Conservation (phyloP, 35 echinoderm and acorn worm genomes). For the Holothuria glaberrima region DNA sequence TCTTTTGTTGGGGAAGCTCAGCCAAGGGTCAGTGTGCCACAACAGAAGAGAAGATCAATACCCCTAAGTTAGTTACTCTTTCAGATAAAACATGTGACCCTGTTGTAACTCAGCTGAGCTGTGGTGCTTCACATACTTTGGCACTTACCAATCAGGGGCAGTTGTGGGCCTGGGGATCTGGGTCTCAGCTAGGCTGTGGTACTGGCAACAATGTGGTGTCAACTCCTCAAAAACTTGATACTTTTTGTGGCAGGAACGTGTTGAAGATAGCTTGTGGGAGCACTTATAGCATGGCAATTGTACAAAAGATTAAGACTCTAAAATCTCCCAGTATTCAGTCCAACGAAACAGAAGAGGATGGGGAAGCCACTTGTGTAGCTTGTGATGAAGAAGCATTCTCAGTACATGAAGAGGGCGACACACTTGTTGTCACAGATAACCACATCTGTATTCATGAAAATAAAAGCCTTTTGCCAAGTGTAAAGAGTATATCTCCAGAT, state of each 20-base stretch:
- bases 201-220: slow-evolving; percentile 75
- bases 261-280: slow-evolving; percentile 80
- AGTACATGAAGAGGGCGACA: slow-evolving; percentile 88
- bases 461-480: slow-evolving; percentile 42
- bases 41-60: slow-evolving; percentile 78
- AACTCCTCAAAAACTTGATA: slow-evolving; percentile 81
- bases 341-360: slow-evolving; percentile 80
- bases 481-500: slow-evolving; percentile 86
- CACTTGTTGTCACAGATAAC: slow-evolving; percentile 90
- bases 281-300: slow-evolving; percentile 75
- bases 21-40: slow-evolving; percentile 81
- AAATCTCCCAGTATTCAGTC: slow-evolving; percentile 65
- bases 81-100: slow-evolving; percentile 79
- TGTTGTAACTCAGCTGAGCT: slow-evolving; percentile 81
- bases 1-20: slow-evolving; percentile 98
- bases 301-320: slow-evolving; percentile 77
- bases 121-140: slow-evolving; percentile 90
- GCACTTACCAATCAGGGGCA: slow-evolving; percentile 85
- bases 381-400: slow-evolving; percentile 77
- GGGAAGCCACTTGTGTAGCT: slow-evolving; percentile 66
- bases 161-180: slow-evolving; percentile 94
- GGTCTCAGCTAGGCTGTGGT: slow-evolving; percentile 87
- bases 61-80: slow-evolving; percentile 78
- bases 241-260: slow-evolving; percentile 85
- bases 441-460: slow-evolving; percentile 56